Evolutionary conservation across 1,140 invertebrate species (phyloP), one percentile per base, ranked within the genome.

Genomic region (Drosophila sp.): DNA sequence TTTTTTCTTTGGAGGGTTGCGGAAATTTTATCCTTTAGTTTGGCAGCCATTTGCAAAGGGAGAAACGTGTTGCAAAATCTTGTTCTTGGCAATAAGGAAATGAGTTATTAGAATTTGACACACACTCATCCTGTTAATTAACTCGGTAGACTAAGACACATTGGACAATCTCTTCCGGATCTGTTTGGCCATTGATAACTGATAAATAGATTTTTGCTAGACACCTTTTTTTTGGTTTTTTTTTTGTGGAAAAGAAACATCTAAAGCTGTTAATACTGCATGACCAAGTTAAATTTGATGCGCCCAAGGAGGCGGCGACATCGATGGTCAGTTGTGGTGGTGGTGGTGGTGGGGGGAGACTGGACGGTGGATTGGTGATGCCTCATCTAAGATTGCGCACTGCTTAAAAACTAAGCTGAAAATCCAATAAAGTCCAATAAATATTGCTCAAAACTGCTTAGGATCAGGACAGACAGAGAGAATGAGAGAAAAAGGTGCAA

Each of bases 401-500:
- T 30, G 67, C 60, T 25, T 7, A 44, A 33, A 44, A 33, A 35
- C 57, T 90, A 89, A 90, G 75, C 87, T 72, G 72, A 65, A 90
- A 90, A 90, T 90, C 89, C 83, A 89, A 90, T 86, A 90, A 81
- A 86, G 70, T 70, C 70, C n/a, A 80, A 90, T 89, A 85, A 90
- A 90, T 89, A 89, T 90, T 90, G 78, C 30, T 54, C 70, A 78
- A 79, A 80, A 72, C 74, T 17, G 81, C 73, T 70, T 70, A 69
- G 63, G 69, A 72, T 83, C 75, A 84, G 64, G 47, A 62, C 66
- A 38, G 65, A 75, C 38, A 65, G 47, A 56, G 40, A 58, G 17
- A 50, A 38, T 40, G 30, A 56, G 4, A 30, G 11, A 61, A 64
- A 63, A 76, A 84, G 73, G 84, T 84, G 77, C 70, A 65, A 74